A percentile compares a stretch with the other conserved stretches of the same genome.
Evolutionary conservation across 2,888 invertebrate genomes (phyloP).

Genomic region (Andrena chrysosceles): DNA sequence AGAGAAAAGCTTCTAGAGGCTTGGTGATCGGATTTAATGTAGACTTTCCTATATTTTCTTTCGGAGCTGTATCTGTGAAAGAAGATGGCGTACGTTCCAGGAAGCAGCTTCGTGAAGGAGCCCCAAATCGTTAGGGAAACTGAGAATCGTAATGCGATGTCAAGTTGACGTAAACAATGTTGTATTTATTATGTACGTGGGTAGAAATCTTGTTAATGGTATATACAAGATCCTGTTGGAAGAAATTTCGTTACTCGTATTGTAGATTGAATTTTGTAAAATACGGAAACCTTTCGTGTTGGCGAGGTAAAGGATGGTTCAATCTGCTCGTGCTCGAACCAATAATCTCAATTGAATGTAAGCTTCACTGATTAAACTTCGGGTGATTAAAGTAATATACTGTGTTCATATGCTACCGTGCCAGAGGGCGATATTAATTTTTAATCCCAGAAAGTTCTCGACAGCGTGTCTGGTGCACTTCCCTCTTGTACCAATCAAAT

Average conservation of each 20-base stretch:
- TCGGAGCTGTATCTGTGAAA: background rate
- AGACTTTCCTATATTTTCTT: background rate
- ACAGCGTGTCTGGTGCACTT: background rate
- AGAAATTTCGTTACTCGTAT: no score
- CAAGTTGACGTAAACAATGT: background rate
- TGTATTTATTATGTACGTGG: no score
- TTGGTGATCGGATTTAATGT: background rate
- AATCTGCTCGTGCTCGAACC: background rate
- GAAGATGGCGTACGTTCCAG: background rate
- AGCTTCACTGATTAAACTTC: no score
- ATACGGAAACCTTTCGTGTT: background rate
- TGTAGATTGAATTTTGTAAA: background rate
- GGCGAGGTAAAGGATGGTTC: background rate
- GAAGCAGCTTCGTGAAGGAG: background rate
- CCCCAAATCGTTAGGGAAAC: background rate
- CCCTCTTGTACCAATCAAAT: slow-evolving; percentile 12
- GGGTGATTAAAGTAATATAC: background rate
- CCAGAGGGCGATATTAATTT: slow-evolving; percentile 4
- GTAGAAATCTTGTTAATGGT: no score
- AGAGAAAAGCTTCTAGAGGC: background rate
- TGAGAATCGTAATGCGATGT: background rate
- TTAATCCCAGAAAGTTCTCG: background rate
- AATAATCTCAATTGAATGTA: background rate
- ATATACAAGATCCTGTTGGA: no score
- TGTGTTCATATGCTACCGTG: background rate